Evolutionary conservation across 2,888 invertebrate genomes (phyloP).

Genomic region (Volucella zonaria): DNA sequence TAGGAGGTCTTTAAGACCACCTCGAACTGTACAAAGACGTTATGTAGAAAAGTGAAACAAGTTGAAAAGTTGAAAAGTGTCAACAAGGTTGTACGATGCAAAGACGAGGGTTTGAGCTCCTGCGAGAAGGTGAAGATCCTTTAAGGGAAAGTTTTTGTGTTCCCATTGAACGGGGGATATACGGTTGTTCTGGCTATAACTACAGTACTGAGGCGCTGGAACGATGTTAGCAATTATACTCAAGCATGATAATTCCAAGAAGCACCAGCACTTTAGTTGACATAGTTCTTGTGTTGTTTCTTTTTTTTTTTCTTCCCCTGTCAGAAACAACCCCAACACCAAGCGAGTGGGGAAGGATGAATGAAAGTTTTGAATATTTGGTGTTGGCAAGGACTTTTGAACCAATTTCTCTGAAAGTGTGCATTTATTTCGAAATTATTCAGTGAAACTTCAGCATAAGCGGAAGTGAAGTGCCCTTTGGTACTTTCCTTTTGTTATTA

Average conservation of each 20-base stretch:
- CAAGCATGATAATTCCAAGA: conserved; percentile 66
- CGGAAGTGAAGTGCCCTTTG: conserved; percentile 1
- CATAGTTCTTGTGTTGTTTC: conserved; percentile 50
- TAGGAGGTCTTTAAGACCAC: not conserved
- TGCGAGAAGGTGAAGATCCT: conserved; percentile 64
- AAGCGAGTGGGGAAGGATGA: not conserved
- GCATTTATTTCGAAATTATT: conserved; percentile 44
- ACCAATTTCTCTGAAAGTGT: conserved; percentile 45
- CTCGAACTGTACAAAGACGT: conserved; percentile 56
- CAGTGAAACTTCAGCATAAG: conserved; percentile 9
- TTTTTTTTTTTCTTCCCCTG: not conserved
- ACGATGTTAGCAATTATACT: conserved; percentile 69
- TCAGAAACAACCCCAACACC: not conserved
- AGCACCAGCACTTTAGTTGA: conserved; percentile 64
- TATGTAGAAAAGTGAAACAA: conserved; percentile 29
- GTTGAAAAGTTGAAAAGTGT: conserved; percentile 59
- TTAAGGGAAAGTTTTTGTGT: conserved; percentile 52
- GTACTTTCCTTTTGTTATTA: not conserved
- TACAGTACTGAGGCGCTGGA: not conserved
- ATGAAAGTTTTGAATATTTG: conserved; percentile 17
- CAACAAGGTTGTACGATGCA: conserved; percentile 43
- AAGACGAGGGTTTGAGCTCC: conserved; percentile 9
- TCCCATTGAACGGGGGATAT: not conserved
- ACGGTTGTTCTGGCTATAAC: not conserved
- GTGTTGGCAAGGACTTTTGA: conserved; percentile 36